These are phyloP conservation scores for Schizopygopsis pylzovi DNA, from an alignment of 2,797 vertebrate species.

Conservation along the genomic window DNA sequence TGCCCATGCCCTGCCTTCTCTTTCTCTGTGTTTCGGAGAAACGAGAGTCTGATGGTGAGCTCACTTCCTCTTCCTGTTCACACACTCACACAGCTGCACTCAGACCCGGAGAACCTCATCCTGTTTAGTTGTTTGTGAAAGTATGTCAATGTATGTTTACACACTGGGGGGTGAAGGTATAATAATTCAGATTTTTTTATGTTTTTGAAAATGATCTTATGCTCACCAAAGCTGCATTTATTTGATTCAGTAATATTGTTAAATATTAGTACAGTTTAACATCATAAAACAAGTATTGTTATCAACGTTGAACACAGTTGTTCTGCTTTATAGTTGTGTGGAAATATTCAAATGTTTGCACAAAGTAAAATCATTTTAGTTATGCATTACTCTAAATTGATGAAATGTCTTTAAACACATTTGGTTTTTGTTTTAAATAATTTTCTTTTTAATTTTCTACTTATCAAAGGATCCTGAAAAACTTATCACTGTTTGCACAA, in stretches of 20 bases:
- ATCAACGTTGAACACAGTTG: neutral
- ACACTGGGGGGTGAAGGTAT: neutral
- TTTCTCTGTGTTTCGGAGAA: slow-evolving; percentile 86
- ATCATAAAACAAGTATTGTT: neutral
- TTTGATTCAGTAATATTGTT: neutral
- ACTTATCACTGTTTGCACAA: too few species aligned
- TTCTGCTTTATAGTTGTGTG: neutral
- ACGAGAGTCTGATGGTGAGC: slow-evolving; percentile 89
- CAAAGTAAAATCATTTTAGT: too few species aligned
- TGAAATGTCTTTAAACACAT: too few species aligned
- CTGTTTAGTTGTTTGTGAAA: neutral
- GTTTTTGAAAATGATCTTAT: neutral
- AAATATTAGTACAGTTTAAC: neutral
- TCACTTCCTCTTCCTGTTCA: slow-evolving; percentile 24
- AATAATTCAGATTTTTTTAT: neutral
- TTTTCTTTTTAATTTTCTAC: too few species aligned
- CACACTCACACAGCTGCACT: slow-evolving; percentile 15
- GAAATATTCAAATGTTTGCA: neutral
- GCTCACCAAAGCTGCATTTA: neutral
- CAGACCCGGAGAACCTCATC: neutral
- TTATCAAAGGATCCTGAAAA: too few species aligned
- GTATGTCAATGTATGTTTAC: neutral
- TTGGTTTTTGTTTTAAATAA: too few species aligned
- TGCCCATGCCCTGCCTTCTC: slow-evolving; percentile 91
- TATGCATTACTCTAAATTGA: too few species aligned